Evolutionary conservation across 92 coral and sea anemone species (phyloP).

Genomic region (Heteractis magnifica): DNA sequence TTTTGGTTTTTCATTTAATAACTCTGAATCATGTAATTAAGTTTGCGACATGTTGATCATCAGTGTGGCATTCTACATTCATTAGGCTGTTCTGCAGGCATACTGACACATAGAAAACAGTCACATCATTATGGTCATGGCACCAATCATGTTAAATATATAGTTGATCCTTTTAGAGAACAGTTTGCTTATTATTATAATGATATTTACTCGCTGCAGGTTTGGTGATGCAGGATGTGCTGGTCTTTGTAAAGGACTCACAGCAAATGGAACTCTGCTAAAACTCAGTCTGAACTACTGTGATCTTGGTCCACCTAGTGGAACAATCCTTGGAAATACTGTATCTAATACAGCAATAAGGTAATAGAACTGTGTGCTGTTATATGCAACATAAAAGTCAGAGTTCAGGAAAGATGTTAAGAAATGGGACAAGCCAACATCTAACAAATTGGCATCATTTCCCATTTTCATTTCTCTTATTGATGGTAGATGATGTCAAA

Average conservation of each 20-base stretch:
- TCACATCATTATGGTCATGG: no score
- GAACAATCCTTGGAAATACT: conserved; percentile 79
- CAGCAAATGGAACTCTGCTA: conserved; percentile 77
- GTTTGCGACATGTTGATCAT: no score
- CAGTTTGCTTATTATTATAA: not conserved
- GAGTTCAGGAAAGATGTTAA: no score
- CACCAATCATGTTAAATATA: not conserved
- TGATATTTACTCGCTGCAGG: conserved; percentile 28
- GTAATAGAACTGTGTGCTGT: conserved; percentile 14
- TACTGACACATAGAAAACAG: no score
- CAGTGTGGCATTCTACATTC: no score
- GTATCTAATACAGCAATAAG: conserved; percentile 87
- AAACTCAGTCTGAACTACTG: conserved; percentile 91
- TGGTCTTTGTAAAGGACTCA: conserved; percentile 90
- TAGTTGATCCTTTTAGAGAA: no score
- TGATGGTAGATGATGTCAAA: not conserved
- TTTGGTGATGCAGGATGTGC: conserved; percentile 99
- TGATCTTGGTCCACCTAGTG: conserved; percentile 87
- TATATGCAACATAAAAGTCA: not conserved
- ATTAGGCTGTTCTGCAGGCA: no score
- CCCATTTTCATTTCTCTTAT: not conserved
- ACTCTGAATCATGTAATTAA: no score
- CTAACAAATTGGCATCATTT: no score
- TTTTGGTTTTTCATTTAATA: no score
- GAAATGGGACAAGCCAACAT: no score